Evolutionary conservation across 2,797 vertebrate species (phyloP).

Genomic region (Anolis apletophallus): DNA sequence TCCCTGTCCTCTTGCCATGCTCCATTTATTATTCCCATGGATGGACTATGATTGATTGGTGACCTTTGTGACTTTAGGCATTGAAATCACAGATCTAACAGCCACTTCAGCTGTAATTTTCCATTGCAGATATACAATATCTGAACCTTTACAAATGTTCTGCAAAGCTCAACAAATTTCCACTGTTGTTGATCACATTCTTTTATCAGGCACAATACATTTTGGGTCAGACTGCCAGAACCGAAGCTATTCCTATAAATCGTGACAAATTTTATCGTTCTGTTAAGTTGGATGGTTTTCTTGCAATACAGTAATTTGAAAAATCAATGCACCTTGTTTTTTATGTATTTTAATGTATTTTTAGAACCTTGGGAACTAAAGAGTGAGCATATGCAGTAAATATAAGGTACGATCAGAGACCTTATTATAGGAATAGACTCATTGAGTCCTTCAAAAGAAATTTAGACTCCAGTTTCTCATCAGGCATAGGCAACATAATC

Average conservation of each 20-base stretch:
- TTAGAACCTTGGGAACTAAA: background rate
- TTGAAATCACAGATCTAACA: background rate
- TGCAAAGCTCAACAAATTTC: background rate
- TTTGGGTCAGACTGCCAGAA: background rate
- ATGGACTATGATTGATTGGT: constrained; percentile 33
- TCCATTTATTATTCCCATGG: constrained; percentile 23
- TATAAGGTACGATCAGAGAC: background rate
- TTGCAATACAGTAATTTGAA: background rate
- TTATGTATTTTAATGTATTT: background rate
- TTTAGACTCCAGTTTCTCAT: background rate
- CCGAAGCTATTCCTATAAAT: background rate
- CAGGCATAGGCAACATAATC: background rate
- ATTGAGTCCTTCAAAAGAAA: background rate
- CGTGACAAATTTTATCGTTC: background rate
- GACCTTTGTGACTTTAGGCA: constrained; percentile 37
- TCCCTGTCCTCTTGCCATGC: constrained; percentile 19
- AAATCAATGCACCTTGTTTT: too few species aligned
- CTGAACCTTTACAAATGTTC: constrained; percentile 22
- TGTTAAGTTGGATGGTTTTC: background rate
- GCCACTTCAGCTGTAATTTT: constrained; percentile 31
- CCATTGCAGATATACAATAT: constrained; percentile 10
- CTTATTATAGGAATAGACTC: background rate
- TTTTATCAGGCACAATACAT: background rate
- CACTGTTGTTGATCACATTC: background rate
- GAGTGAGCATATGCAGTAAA: background rate